phyloP scores from a whole-genome alignment of 37 sponge, comb jelly and placozoan species.

The Bolinopsis microptera region DNA sequence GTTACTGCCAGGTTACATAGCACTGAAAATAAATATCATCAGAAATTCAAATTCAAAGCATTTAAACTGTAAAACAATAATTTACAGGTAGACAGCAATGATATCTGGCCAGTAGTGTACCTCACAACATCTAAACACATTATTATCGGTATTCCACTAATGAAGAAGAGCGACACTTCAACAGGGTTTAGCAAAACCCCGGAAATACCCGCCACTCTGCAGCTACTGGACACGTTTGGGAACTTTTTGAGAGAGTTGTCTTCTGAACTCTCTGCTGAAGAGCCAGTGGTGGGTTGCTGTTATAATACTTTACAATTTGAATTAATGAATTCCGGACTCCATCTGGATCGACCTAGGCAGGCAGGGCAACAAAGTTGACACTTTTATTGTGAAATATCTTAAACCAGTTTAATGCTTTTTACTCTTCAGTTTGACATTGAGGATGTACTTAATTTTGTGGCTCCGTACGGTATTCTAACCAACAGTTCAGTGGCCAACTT shows the following conservation, averaged over 20 bases:
- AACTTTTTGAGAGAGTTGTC: neutral
- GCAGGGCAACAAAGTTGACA: too few relatives aligned
- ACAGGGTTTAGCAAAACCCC: neutral
- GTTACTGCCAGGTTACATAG: too few relatives aligned
- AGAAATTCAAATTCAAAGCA: too few relatives aligned
- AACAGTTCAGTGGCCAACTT: neutral
- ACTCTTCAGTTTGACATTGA: slow-evolving; percentile 38
- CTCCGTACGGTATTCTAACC: neutral
- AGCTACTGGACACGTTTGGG: neutral
- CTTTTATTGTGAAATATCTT: too few relatives aligned
- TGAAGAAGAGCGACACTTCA: neutral
- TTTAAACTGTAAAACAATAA: too few relatives aligned
- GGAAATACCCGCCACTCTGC: neutral
- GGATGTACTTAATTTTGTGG: neutral
- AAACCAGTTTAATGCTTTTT: too few relatives aligned
- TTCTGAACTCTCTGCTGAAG: neutral
- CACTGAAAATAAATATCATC: too few relatives aligned
- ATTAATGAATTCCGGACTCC: too few relatives aligned
- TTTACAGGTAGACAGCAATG: neutral
- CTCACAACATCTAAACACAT: neutral
- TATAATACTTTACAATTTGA: neutral
- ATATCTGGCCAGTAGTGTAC: neutral
- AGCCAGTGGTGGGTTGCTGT: neutral
- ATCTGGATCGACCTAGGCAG: too few relatives aligned
- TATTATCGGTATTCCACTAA: neutral